Conservation (phyloP, 2,888 invertebrate species). For the Synanthedon formicaeformis region DNA sequence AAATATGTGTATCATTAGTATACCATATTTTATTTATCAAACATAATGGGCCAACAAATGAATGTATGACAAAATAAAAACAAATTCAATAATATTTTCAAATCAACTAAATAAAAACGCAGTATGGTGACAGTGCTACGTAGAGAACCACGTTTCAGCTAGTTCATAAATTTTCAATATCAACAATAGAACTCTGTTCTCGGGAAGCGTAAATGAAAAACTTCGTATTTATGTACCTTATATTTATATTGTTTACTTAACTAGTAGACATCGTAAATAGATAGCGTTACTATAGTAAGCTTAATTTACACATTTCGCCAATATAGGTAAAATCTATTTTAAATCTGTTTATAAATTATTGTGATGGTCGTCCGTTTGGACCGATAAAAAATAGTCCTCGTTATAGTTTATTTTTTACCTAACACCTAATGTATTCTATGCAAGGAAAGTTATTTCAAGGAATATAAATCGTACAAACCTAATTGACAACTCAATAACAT, state of each 20-base stretch:
- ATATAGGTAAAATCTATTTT: slow-evolving; percentile 59
- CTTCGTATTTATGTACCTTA: slow-evolving; percentile 52
- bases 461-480: slow-evolving; percentile 59
- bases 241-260: slow-evolving; percentile 72
- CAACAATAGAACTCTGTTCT: neutral
- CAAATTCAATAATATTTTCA: too few relatives aligned
- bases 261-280: slow-evolving; percentile 69
- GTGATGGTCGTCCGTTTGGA: slow-evolving; percentile 68
- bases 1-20: too few relatives aligned
- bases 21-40: too few relatives aligned
- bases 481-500: slow-evolving; percentile 64
- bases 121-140: too few relatives aligned
- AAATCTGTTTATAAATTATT: slow-evolving; percentile 67
- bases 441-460: slow-evolving; percentile 57
- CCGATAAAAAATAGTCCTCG: slow-evolving; percentile 65
- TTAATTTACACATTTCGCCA: slow-evolving; percentile 69
- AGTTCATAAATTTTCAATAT: too few relatives aligned
- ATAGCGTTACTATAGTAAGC: slow-evolving; percentile 54
- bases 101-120: too few relatives aligned
- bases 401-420: slow-evolving; percentile 58
- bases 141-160: too few relatives aligned
- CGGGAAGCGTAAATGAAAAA: slow-evolving; percentile 13
- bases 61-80: too few relatives aligned
- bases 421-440: slow-evolving; percentile 44
- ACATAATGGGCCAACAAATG: too few relatives aligned